Percentiles rank a stretch among this genome's conserved stretches.
These are phyloP conservation scores for Oxyura jamaicensis DNA, from an alignment of 2,113 vertebrate genomes.

Conservation along the genomic window DNA sequence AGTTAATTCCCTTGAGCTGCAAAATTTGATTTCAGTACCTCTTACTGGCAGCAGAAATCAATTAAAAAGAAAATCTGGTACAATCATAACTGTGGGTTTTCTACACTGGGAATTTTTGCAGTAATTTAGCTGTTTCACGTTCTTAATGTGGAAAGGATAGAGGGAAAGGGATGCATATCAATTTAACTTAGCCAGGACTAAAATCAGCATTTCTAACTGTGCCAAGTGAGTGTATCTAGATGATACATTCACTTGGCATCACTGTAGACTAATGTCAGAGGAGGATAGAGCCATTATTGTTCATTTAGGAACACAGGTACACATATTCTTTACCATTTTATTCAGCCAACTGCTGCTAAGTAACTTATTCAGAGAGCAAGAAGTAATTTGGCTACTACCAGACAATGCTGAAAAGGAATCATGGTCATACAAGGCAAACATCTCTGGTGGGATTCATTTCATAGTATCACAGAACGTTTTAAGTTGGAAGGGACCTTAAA, in stretches of 20 bases:
- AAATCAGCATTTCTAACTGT: background rate
- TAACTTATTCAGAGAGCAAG: background rate
- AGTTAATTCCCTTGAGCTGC: slow-evolving; percentile 13
- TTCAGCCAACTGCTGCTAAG: background rate
- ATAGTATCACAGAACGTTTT: background rate
- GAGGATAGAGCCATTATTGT: background rate
- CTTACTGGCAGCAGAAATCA: background rate
- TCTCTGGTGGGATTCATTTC: background rate
- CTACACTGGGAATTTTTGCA: background rate
- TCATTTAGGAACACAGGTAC: background rate
- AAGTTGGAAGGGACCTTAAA: background rate
- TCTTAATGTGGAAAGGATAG: background rate
- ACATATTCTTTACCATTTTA: background rate
- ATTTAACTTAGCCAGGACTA: background rate
- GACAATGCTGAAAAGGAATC: background rate
- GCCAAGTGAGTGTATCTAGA: background rate
- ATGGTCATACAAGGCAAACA: background rate
- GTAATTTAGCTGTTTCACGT: background rate
- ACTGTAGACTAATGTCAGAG: background rate
- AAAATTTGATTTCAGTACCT: slow-evolving; percentile 1
- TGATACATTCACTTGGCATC: background rate
- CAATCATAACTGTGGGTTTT: background rate
- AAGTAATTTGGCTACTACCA: background rate
- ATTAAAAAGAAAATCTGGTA: background rate
- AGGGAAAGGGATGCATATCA: background rate